Conservation (phyloP, 2,113 vertebrate species). For the Acinonyx jubatus region DNA sequence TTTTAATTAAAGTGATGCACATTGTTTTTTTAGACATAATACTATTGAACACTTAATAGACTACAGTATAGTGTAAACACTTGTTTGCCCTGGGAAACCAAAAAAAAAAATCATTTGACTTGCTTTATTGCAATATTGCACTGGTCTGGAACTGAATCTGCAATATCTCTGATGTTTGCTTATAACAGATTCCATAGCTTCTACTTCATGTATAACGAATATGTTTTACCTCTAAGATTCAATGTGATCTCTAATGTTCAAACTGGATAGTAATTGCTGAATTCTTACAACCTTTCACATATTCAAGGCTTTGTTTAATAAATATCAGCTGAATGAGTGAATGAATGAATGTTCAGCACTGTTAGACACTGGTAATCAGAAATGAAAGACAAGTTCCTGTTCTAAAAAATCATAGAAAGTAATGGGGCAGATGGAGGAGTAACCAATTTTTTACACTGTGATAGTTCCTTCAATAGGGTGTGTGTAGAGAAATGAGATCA, state of each 20-base stretch:
- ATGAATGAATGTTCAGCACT: not conserved
- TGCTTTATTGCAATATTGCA: not conserved
- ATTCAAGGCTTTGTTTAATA: not conserved
- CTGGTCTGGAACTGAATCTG: not conserved
- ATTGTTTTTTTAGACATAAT: not conserved
- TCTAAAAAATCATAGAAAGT: not conserved
- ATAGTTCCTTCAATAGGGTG: not conserved
- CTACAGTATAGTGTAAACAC: not conserved
- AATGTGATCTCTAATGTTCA: not conserved
- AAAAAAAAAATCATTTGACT: not conserved
- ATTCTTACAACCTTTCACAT: not conserved
- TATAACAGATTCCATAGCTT: not conserved
- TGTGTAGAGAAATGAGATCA: not conserved
- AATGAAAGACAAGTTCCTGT: not conserved
- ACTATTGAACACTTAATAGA: not conserved
- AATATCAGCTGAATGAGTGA: not conserved
- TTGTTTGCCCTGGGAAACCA: not conserved
- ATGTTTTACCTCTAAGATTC: not conserved
- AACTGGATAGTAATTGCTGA: not conserved
- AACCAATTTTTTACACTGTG: accelerated
- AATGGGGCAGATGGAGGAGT: accelerated
- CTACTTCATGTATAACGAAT: not conserved
- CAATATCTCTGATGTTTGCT: not conserved
- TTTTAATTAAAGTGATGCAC: not conserved
- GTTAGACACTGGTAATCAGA: not conserved